Evolutionary conservation across 2,888 invertebrate genomes (phyloP), one percentile per base, ranked within the genome.

Genomic region (Dryobotodes eremita): DNA sequence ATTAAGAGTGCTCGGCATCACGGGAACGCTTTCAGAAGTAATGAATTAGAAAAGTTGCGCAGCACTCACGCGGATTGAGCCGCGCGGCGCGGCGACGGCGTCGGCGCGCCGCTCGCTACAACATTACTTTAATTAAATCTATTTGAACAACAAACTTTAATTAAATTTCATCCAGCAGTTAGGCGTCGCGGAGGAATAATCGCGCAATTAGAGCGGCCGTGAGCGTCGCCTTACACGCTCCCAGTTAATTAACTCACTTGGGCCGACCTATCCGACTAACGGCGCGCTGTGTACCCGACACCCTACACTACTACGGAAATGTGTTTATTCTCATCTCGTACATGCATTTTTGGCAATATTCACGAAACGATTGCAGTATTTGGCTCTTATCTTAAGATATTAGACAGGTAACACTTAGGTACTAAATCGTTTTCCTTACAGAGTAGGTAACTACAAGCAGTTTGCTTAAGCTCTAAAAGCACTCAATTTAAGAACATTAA

Each of bases 101-200:
- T 92, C 95, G 93, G 94, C 95, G 95, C 93, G 92, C 93, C 92
- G 90, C 93, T 94, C 94, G 95, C 95, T 95, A 96, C 96, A 96
- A 95, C 97, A 97, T 97, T 97, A 97, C 96, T 97, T 97, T 97
- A 97, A 97, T 97, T 97, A 97, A 97, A 97, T 97, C 97, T 97
- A 97, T 97, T 97, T 97, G 96, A 97, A 97, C 97, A 97, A 97
- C 97, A 97, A 97, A 97, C 95, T 97, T 97, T 97, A 97, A 97
- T 97, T 97, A 97, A 97, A 97, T 97, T 96, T 97, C 96, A 97
- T 96, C 96, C 95, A 96, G 96, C 96, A 97, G 97, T 97, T 97
- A 96, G 96, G 97, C 96, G 96, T 95, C 96, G 96, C 95, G 95
- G 95, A 96, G 97, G 96, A 96, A 96, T 96, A 97, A 96, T 96